These are phyloP conservation scores for Eueremaeus valkanovi DNA, from an alignment of 2,888 invertebrate species.

Conservation along the genomic window DNA sequence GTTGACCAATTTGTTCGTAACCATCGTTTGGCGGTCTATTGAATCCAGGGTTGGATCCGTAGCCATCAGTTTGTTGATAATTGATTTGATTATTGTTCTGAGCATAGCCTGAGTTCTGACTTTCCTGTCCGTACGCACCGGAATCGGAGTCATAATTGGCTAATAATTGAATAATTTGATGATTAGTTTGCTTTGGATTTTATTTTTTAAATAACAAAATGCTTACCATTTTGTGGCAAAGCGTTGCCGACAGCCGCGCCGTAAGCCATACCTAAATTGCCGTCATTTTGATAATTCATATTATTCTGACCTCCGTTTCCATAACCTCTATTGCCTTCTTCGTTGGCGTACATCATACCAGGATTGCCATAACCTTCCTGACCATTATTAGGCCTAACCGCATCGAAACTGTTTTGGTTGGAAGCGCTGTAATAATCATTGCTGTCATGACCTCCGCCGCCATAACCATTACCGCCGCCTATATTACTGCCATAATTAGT, in stretches of 20 bases:
- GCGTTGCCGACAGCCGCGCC: conserved; percentile 30
- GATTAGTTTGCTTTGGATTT: no score
- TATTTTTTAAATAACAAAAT: not conserved
- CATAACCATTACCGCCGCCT: not conserved
- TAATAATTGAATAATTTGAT: not conserved
- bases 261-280: conserved; percentile 8
- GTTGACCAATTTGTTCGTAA: not conserved
- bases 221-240: conserved; percentile 20
- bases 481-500: conserved; percentile 17
- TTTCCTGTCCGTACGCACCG: conserved; percentile 20
- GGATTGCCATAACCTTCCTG: not conserved
- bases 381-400: not conserved
- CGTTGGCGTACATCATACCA: not conserved
- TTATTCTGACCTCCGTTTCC: not conserved
- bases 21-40: not conserved
- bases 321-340: not conserved
- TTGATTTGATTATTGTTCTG: conserved; percentile 19
- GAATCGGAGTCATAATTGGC: conserved; percentile 1
- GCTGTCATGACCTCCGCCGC: not conserved
- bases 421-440: not conserved
- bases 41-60: not conserved
- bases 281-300: conserved; percentile 16
- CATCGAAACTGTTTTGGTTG: conserved; percentile 8
- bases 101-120: conserved; percentile 16
- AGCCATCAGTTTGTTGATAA: conserved; percentile 13